Base-by-base conservation (phyloP, 2,113 vertebrate species). In the Tamias sibiricus region DNA sequence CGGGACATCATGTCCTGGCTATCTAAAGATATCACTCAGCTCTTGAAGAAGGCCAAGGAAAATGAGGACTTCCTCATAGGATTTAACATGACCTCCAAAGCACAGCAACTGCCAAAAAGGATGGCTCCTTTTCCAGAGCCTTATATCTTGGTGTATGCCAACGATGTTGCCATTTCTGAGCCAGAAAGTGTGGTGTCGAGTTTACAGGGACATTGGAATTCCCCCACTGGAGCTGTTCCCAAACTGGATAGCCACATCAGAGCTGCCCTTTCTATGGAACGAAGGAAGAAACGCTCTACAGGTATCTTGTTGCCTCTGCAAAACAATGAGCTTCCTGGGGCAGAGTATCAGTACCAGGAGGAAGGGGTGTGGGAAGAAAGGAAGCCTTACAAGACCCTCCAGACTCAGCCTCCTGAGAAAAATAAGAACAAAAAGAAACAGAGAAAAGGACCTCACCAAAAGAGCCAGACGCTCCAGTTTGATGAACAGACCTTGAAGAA, bases 101-200 rank as follows among this genome's bases (percentile, higher is more conserved):
- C 98, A 69, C 98, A 66, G 3, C 98, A 49, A 71, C 94, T 98
- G 0, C 98, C 98, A 98, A 98, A 98, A 97, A 98, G 98, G 80
- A 93, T 98, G 2, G 92, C 98, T 49, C 98, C 98, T 11, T 98
- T 87, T 85, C 98, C 98, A 0, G 98, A 99, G 0, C 99, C 99
- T 26, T 99, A 99, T 96, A 99, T 99, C 95, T 98, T 99, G 95
- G 99, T 99, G 37, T 99, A 99, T 9, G 99, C 99, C 96, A 99
- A 99, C 0, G 99, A 99, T 88, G 99, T 99, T 0, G 99, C 99
- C 66, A 99, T 99, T 68, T 99, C 99, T 0, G 99, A 99, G 80
- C 99, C 99, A 0, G 99, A 99, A 92, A 99, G 98, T 0, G 99
- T 99, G 22, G 99, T 99, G 3, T 99, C 99, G 0, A 99, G 99